Conservation (phyloP, 2,888 invertebrate genomes). For the Chironomus riparius region DNA sequence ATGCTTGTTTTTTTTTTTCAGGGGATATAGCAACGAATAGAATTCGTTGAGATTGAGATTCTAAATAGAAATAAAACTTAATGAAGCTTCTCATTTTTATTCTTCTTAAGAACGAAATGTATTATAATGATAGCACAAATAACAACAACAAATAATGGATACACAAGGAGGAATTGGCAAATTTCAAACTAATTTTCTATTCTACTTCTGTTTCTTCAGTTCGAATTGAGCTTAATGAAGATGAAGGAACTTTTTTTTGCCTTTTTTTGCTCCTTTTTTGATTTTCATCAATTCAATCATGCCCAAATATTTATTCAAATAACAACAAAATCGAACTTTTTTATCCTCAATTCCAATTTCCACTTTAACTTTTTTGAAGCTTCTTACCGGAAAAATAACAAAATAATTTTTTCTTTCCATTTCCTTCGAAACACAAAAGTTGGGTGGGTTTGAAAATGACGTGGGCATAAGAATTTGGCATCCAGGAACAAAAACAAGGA, state of each 20-base stretch:
- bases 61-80: slow-evolving; percentile 22
- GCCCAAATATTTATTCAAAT: slow-evolving; percentile 3
- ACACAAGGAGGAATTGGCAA: background rate
- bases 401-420: background rate
- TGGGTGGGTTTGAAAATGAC: too few relatives aligned
- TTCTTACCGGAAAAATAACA: background rate
- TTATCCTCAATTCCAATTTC: background rate
- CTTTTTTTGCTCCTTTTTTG: too few relatives aligned
- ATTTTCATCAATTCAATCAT: background rate
- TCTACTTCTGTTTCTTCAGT: background rate
- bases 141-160: background rate
- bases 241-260: background rate
- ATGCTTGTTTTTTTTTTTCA: background rate
- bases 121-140: background rate
- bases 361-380: background rate
- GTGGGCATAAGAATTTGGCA: too few relatives aligned
- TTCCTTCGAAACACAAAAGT: too few relatives aligned
- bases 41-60: background rate
- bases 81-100: slow-evolving; percentile 19
- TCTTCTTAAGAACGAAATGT: background rate
- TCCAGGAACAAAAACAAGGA: too few relatives aligned
- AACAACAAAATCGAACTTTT: slow-evolving; percentile 4
- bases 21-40: background rate
- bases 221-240: background rate
- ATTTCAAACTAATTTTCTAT: background rate